Evolutionary conservation across 2,113 vertebrate genomes (phyloP), one percentile per base, ranked within the genome.

Genomic region (Marcusenius ussheri): DNA sequence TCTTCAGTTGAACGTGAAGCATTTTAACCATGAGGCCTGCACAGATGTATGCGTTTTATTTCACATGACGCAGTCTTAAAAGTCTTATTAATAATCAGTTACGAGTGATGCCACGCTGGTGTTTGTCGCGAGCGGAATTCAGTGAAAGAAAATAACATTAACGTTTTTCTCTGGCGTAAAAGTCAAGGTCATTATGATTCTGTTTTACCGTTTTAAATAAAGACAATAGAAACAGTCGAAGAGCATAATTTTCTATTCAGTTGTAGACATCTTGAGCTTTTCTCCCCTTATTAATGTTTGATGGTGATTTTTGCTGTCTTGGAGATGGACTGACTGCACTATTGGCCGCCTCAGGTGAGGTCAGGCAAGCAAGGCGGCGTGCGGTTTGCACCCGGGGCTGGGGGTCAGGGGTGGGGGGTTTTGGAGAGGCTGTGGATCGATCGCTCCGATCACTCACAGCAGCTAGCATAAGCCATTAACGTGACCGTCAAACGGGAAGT

Each of bases 391-490:
- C n/a, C n/a, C 3, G 62, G 62, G 27, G 62, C n/a, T 13, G 27
- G n/a, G 27, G 27, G 10, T 9, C 7, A n/a, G 21, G 56, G 53
- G 19, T 21, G 51, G 50, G 50, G 58, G n/a, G 95, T 94, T 49
- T 39, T 89, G 90, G 93, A 90, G 94, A 94, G 94, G 92, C 62
- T 93, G 93, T 93, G 91, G 92, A 92, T 95, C 93, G 92, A 92
- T 95, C 91, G 53, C 94, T 93, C 92, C n/a, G 91, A 92, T 83
- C 93, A 91, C 92, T 93, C 93, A 93, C 93, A 88, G 94, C 88
- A 92, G 91, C 93, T 91, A 92, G 94, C 93, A 93, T 94, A 94
- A 96, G 96, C 96, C 96, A 96, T 96, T 95, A 93, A 94, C 1
- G 3, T 80, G 39, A 35, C 15, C 3, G 3, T 13, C 62, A 70